phyloP scores from a whole-genome alignment of 2,113 vertebrate genomes.

The Dasyprocta punctata region DNA sequence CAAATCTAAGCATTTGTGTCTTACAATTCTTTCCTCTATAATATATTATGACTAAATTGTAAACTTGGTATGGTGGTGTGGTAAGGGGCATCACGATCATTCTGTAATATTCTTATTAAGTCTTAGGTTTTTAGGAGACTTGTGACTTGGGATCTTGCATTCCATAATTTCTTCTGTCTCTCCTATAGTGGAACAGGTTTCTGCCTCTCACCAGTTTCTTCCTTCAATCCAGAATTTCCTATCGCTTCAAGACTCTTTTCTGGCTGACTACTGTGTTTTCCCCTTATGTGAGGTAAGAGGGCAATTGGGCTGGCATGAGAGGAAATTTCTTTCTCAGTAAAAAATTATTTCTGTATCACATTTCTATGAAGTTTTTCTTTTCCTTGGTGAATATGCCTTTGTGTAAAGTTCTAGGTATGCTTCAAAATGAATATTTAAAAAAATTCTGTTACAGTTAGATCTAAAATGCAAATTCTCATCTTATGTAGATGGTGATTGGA shows the following conservation, averaged over 20 bases:
- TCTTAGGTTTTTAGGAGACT: neutral
- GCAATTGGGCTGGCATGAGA: rapidly evolving
- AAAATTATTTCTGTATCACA: neutral
- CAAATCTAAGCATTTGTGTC: neutral
- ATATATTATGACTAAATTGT: neutral
- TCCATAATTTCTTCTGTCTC: neutral
- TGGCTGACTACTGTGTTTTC: neutral
- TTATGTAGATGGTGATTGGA: neutral
- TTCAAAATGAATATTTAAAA: neutral
- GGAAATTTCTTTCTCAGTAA: neutral
- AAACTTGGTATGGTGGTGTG: neutral
- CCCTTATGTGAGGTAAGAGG: neutral
- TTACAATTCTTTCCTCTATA: neutral
- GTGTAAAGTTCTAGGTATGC: neutral
- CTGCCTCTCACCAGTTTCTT: neutral
- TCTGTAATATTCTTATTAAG: neutral
- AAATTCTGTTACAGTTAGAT: neutral
- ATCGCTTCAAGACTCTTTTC: neutral
- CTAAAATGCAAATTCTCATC: neutral
- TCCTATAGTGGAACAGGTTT: neutral
- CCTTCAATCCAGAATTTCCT: neutral
- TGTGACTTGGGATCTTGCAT: neutral
- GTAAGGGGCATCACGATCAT: neutral
- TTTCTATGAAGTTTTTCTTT: neutral
- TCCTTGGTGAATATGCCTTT: neutral